Base-by-base conservation (phyloP, 37 sponge, comb jelly and placozoan genomes). In the Chondrosia reniformis region DNA sequence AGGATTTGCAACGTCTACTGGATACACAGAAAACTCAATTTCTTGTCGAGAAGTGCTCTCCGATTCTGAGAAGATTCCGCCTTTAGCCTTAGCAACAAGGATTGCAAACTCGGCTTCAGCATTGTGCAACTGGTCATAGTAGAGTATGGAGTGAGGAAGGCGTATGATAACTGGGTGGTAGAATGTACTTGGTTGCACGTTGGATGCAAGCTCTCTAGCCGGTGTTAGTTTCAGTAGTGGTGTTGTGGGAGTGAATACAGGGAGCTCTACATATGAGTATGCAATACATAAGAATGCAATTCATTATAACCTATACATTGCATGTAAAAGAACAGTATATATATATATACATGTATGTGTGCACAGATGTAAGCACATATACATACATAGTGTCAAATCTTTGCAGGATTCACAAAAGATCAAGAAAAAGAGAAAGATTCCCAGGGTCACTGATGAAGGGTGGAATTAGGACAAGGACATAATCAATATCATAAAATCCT, bases 201-300 rank as follows among this genome's bases (percentile, higher is more conserved):
- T 39, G 1, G 44, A 41, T n/a, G 42, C 24, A 19, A 69, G n/a
- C 3, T 69, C 72, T 38, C 72, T 41, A 2, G 72, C 4, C 24
- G 72, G 72, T 3, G 72, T 69, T 24, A 69, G 41, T 25, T 69
- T 69, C 25, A 69, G n/a, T 24, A 69, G 15, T 4, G 72, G 72
- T 1, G 72, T 69, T 1, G 36, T 44, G 1, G 72, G 72, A 12
- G 10, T 1, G 72, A 69, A 69, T 21, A 40, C 7, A 4, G 44
- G 72, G 44, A 69, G 39, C 1, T 39, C 72, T 69, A n/a, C n/a
- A n/a, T n/a, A n/a, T n/a, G n/a, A n/a, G n/a, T n/a, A n/a, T n/a
- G n/a, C n/a, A n/a, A n/a, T n/a, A n/a, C n/a, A n/a, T n/a, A n/a
- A n/a, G n/a, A n/a, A n/a, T n/a, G n/a, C n/a, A n/a, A n/a, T n/a